Evolutionary conservation across 2,113 vertebrate species (phyloP).

Genomic region (Megalops atlanticus): DNA sequence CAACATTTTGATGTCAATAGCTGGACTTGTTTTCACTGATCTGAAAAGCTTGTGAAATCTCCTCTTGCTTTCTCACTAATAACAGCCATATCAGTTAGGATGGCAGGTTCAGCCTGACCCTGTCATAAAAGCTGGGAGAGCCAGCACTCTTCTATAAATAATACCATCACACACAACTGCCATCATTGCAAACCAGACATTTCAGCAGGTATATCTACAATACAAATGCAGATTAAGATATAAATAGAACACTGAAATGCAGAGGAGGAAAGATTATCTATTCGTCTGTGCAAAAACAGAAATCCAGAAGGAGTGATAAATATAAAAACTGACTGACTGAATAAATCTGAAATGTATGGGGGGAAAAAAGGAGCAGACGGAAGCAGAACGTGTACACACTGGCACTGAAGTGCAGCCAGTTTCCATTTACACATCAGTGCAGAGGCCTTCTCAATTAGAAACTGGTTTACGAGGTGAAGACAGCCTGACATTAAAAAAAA

Average conservation of each 20-base stretch:
- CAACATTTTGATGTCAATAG: background rate
- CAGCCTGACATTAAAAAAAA: background rate
- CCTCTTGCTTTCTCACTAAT: background rate
- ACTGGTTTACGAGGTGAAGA: conserved; percentile 1
- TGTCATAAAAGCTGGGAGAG: background rate
- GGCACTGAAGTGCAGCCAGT: background rate
- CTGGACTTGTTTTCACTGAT: background rate
- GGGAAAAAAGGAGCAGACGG: background rate
- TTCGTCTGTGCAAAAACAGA: background rate
- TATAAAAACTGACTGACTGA: background rate
- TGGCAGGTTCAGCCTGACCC: background rate
- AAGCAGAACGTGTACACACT: too few relatives aligned
- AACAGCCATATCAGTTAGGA: background rate
- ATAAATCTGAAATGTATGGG: background rate
- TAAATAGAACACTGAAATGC: background rate
- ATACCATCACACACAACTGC: background rate
- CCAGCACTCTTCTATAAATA: background rate
- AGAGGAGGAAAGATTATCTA: background rate
- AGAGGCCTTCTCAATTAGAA: background rate
- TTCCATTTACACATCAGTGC: background rate
- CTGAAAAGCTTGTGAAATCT: background rate
- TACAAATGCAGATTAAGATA: background rate
- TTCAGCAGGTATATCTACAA: background rate
- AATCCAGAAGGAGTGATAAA: background rate
- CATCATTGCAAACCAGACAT: background rate